These are phyloP conservation scores for Nomada goodeniana DNA, from an alignment of 2,888 invertebrate genomes.

Conservation along the genomic window DNA sequence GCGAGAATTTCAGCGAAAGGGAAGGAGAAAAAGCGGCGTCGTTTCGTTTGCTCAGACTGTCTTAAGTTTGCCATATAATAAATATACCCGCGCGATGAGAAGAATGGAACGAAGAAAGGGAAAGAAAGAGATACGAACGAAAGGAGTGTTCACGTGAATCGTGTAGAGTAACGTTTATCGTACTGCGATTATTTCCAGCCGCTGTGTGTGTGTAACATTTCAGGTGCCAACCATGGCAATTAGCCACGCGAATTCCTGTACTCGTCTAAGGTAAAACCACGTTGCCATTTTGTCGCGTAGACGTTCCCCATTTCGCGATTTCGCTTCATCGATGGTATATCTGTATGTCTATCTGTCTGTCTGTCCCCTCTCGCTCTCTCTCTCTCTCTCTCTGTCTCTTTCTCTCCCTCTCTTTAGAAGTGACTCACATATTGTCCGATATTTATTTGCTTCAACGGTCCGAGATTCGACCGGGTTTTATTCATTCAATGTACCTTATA, in stretches of 20 bases:
- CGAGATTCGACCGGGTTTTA: neutral
- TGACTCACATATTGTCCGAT: slow-evolving; percentile 11
- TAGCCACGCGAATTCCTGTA: slow-evolving; percentile 55
- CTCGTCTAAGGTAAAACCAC: neutral
- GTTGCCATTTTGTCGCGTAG: slow-evolving; percentile 23
- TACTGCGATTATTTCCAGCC: slow-evolving; percentile 59
- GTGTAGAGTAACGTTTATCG: slow-evolving; percentile 66
- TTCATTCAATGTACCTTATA: slow-evolving; percentile 19
- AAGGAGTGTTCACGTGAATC: slow-evolving; percentile 28
- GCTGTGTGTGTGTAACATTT: slow-evolving; percentile 47
- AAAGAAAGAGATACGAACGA: neutral
- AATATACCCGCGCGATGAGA: neutral
- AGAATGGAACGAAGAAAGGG: slow-evolving; percentile 27
- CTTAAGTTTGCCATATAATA: slow-evolving; percentile 79
- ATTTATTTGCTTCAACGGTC: neutral
- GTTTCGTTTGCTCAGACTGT: slow-evolving; percentile 79
- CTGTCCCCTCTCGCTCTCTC: neutral
- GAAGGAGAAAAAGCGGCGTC: slow-evolving; percentile 35
- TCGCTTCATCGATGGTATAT: slow-evolving; percentile 8
- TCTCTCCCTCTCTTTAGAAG: slow-evolving; percentile 14
- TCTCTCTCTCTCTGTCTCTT: too few relatives aligned
- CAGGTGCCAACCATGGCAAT: slow-evolving; percentile 75
- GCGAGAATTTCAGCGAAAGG: slow-evolving; percentile 61
- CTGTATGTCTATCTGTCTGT: neutral
- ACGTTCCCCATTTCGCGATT: slow-evolving; percentile 19